These are phyloP conservation scores for Anaspis maculata DNA, from an alignment of 2,888 invertebrate species.

Conservation along the genomic window DNA sequence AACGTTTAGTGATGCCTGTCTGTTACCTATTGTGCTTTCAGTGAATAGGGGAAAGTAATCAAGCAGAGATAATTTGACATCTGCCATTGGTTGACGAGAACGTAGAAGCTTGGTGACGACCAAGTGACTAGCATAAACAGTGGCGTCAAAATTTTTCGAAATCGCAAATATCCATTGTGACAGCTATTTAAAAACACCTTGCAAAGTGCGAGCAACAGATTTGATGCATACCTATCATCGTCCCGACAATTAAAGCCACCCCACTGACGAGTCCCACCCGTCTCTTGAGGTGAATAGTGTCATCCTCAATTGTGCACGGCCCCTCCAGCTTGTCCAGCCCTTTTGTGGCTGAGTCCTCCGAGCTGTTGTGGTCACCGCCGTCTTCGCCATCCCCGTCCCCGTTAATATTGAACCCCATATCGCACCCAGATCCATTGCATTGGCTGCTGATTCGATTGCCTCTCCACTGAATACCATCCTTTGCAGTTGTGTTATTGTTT, in stretches of 20 bases:
- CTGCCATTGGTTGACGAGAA: no score
- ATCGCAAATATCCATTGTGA: no score
- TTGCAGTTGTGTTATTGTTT: conserved; percentile 42
- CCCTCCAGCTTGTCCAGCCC: conserved; percentile 63
- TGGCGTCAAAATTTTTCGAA: no score
- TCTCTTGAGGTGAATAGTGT: conserved; percentile 98
- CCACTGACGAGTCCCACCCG: conserved; percentile 98
- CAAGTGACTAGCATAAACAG: no score
- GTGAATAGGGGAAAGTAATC: no score
- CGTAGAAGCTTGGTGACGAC: no score
- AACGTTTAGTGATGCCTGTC: no score
- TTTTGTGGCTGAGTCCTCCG: conserved; percentile 49
- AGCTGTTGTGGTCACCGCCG: conserved; percentile 39
- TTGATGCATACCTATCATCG: conserved; percentile 82
- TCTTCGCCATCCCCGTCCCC: conserved; percentile 46
- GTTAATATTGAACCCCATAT: conserved; percentile 25
- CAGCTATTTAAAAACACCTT: background rate
- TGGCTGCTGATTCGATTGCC: conserved; percentile 39
- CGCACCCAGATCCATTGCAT: conserved; percentile 21
- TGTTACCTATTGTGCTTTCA: no score
- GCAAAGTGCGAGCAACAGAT: background rate
- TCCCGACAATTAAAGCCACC: conserved; percentile 97
- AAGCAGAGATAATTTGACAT: no score
- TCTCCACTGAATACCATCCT: conserved; percentile 41
- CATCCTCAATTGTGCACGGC: conserved; percentile 88